Base-by-base conservation (phyloP, 2,113 vertebrate genomes). In the Lichenostomus cassidix region DNA sequence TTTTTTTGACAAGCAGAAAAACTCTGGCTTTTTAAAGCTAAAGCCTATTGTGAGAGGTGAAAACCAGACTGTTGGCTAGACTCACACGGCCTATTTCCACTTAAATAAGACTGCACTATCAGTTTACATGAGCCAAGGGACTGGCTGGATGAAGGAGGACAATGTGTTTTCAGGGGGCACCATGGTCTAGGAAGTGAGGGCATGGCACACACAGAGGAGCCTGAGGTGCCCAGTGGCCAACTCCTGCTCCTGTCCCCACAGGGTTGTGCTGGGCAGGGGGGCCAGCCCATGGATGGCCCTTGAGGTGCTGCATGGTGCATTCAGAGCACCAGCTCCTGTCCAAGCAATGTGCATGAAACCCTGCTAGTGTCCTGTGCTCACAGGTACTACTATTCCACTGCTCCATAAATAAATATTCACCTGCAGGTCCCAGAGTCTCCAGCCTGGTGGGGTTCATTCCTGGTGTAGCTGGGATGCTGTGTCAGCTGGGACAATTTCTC, bases 1-100 rank as follows among this genome's bases (percentile, higher is more conserved):
- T 86, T 93, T 94, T 95, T 94, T 12, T 91, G 82, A 93, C 87
- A 96, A 92, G 90, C 93, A 92, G 77, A 92, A 95, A 96, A 90
- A 24, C 68, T 41, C 68, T 11, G 31, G 46, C 49, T 96, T 95
- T 95, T 96, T 75, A 89, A 93, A 94, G 83, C 69, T 71, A 86
- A 89, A 96, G 23, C 49, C 86, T 86, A 93, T 95, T 96, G 94
- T 97, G 44, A 94, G 76, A 89, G 41, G n/a, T 29, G 87, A 79
- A 92, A 94, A 87, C 83, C 90, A 90, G 74, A 80, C 79, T 83
- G 62, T 68, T 71, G 83, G 75, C 73, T 86, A 79, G 84, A 74
- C 76, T 92, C 55, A 91, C 68, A 79, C 10, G 10, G 74, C 42
- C 85, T 70, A 52, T 88, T 96, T 89, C 65, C n/a, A 73, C 67